Evolutionary conservation across 2,113 vertebrate genomes (phyloP).

Genomic region (Salvator merianae): DNA sequence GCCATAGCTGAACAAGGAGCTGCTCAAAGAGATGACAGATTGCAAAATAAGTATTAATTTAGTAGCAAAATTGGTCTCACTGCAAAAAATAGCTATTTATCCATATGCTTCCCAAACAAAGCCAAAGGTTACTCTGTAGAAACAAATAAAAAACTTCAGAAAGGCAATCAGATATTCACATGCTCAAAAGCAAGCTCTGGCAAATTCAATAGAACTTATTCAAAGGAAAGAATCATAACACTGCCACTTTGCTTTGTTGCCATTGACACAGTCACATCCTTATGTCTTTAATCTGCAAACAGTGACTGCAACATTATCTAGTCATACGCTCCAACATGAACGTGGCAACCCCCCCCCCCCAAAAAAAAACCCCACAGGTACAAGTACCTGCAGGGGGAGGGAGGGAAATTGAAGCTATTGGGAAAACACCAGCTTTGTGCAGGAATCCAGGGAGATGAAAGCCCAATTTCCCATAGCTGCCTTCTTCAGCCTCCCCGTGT

Average conservation of each 20-base stretch:
- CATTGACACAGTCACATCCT: background rate
- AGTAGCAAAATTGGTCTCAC: background rate
- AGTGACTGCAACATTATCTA: too few species aligned
- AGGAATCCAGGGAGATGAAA: too few species aligned
- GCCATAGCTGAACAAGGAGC: slow-evolving; percentile 92
- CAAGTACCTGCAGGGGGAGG: too few species aligned
- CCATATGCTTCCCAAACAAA: background rate
- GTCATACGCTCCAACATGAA: too few species aligned
- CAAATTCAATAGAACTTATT: background rate
- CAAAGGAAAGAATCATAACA: background rate
- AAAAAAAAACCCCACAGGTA: too few species aligned
- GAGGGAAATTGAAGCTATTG: too few species aligned
- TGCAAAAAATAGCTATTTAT: background rate
- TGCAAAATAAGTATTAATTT: background rate
- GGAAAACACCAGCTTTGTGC: too few species aligned
- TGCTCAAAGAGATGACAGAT: slow-evolving; percentile 60
- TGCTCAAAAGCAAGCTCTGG: background rate
- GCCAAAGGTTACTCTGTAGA: background rate
- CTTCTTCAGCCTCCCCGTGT: too few species aligned
- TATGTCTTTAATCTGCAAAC: background rate
- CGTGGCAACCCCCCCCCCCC: too few species aligned
- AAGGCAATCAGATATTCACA: background rate
- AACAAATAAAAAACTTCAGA: background rate
- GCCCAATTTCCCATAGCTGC: too few species aligned
- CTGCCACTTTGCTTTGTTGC: background rate